Evolutionary conservation across 2,797 vertebrate genomes (phyloP).

Genomic region (Petrocephalus sullivani): DNA sequence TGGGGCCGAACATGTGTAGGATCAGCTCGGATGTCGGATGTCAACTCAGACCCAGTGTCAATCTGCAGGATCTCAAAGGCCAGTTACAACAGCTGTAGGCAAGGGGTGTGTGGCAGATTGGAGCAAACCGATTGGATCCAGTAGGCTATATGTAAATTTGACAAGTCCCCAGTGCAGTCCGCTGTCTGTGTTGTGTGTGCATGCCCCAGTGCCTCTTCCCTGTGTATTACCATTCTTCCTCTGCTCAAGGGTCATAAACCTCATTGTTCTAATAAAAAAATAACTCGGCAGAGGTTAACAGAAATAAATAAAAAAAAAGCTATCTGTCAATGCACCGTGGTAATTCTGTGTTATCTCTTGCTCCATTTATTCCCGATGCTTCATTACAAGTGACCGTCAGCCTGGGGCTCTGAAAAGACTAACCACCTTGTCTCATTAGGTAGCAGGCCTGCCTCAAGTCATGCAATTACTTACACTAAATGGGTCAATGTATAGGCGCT

Average conservation of each 20-base stretch:
- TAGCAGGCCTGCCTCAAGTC: not conserved
- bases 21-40: too few relatives aligned
- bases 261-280: not conserved
- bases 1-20: not conserved
- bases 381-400: slow-evolving; percentile 3
- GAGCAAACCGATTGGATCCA: not conserved
- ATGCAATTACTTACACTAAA: slow-evolving; percentile 10
- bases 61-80: too few relatives aligned
- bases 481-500: slow-evolving; percentile 12
- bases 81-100: too few relatives aligned
- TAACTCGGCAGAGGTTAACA: not conserved
- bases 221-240: not conserved
- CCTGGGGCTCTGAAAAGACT: not conserved
- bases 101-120: not conserved
- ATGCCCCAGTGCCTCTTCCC: not conserved
- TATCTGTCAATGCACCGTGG: not conserved
- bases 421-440: slow-evolving; percentile 19
- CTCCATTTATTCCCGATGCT: slow-evolving; percentile 1
- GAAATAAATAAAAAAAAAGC: not conserved
- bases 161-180: not conserved
- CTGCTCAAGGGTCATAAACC: not conserved
- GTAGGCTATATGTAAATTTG: not conserved
- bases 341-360: not conserved
- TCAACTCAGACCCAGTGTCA: too few relatives aligned
- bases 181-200: not conserved